Evolutionary conservation across 2,888 invertebrate species (phyloP).

Genomic region (Melanophora roralis): DNA sequence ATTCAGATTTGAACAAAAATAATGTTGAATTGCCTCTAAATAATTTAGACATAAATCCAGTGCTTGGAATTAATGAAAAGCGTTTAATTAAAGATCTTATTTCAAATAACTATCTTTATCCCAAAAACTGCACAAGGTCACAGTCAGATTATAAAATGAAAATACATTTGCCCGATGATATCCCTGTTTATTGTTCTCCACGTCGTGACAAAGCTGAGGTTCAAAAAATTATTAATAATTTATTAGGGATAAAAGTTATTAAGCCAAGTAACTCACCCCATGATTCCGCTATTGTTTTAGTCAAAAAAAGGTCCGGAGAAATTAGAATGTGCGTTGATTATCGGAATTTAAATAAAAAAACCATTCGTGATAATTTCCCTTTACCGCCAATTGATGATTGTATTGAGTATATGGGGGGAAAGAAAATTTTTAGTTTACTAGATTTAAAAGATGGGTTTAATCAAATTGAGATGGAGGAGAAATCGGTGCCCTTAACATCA

Average conservation of each 20-base stretch:
- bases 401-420: background rate
- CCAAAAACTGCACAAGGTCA: background rate
- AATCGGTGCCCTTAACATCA: too few species aligned
- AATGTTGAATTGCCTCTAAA: background rate
- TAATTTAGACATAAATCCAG: background rate
- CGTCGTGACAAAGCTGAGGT: background rate
- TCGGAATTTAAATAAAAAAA: constrained; percentile 3
- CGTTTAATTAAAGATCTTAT: background rate
- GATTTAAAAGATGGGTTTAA: constrained; percentile 7
- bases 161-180: background rate
- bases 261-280: background rate
- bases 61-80: background rate
- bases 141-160: constrained; percentile 1
- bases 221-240: background rate
- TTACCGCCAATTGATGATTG: constrained; percentile 2
- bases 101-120: background rate
- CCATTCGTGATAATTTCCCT: background rate
- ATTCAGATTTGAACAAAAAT: background rate
- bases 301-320: background rate
- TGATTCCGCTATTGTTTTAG: background rate
- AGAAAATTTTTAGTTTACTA: background rate
- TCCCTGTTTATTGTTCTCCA: background rate
- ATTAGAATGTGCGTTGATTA: constrained; percentile 2
- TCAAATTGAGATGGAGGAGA: too few species aligned
- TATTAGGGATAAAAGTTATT: background rate